Conservation (phyloP, 2,113 vertebrate species). For the Austrofundulus limnaeus region DNA sequence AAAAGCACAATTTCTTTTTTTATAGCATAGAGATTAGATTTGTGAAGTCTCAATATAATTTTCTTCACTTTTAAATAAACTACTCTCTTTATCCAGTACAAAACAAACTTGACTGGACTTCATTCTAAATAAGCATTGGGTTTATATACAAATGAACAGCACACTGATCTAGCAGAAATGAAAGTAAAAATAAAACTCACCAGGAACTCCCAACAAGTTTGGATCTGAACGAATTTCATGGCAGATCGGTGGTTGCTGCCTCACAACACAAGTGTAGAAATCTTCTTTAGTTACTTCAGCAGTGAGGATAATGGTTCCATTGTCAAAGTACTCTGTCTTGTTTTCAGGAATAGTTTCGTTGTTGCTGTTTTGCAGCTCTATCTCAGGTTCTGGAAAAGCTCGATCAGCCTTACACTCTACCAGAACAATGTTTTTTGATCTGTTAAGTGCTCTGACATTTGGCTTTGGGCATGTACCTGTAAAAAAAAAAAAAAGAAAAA, state of each 20-base stretch:
- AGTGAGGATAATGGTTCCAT: background rate
- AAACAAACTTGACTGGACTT: no score
- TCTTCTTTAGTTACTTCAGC: background rate
- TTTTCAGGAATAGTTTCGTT: background rate
- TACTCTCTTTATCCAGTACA: no score
- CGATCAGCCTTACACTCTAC: background rate
- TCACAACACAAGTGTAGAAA: fast-evolving
- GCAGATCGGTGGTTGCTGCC: fast-evolving
- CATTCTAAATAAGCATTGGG: no score
- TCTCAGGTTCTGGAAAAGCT: fast-evolving
- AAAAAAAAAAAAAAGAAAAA: background rate
- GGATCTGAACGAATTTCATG: background rate
- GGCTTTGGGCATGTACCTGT: background rate
- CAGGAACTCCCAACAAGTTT: background rate
- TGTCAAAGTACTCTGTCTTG: fast-evolving
- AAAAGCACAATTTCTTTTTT: no score
- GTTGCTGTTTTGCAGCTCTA: conserved; percentile 3
- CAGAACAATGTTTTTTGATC: background rate
- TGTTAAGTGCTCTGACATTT: background rate
- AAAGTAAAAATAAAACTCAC: background rate
- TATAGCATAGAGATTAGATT: no score
- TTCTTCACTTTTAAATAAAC: no score
- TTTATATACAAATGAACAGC: no score
- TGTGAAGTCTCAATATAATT: no score
- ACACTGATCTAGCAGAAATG: background rate